Evolutionary conservation across 2,113 vertebrate species (phyloP).

Genomic region (Hylia prasina): DNA sequence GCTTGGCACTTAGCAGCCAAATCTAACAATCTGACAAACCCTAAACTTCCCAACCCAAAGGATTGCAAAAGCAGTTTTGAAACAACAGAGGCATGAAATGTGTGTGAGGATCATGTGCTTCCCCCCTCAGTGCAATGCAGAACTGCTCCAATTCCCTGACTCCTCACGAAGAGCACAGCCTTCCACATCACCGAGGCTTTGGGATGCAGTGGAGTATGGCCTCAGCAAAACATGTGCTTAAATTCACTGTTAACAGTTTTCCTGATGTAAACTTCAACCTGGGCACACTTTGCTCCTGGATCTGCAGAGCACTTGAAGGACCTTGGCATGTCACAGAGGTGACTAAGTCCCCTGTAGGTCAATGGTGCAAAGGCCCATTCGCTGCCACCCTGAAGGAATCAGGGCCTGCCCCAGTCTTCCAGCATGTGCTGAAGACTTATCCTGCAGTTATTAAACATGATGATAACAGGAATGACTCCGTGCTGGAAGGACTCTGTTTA

Average conservation of each 20-base stretch:
- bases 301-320: not conserved
- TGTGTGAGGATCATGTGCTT: not conserved
- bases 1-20: not conserved
- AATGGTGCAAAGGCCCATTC: rapidly evolving
- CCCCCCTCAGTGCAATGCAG: not conserved
- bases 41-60: not conserved
- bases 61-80: not conserved
- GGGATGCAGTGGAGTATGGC: rapidly evolving
- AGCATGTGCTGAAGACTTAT: not conserved
- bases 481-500: not conserved
- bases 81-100: not conserved
- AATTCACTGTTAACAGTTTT: not conserved
- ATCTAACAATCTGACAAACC: not conserved
- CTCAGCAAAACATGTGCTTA: not conserved
- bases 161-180: not conserved
- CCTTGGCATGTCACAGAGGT: rapidly evolving
- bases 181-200: not conserved
- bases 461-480: rapidly evolving
- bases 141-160: not conserved
- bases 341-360: not conserved
- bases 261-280: not conserved
- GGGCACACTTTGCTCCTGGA: not conserved
- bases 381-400: not conserved
- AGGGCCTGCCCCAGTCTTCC: rapidly evolving
- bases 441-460: not conserved